Evolutionary conservation across 1,140 invertebrate genomes (phyloP).

Genomic region (Drosophila ogumai): DNA sequence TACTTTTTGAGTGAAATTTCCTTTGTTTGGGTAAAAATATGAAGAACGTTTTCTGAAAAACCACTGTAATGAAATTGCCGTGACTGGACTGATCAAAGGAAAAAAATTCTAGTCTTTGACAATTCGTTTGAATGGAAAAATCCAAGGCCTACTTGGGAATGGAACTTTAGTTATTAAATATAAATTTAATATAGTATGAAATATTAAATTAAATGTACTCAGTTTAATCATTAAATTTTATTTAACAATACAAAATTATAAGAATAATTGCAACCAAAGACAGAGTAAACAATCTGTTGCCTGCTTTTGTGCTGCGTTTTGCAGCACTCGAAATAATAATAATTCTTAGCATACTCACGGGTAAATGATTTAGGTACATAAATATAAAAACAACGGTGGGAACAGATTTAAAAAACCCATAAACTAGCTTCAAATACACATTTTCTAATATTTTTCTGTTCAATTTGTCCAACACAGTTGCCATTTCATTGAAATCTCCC

Average conservation of each 20-base stretch:
- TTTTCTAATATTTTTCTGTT: too few species aligned
- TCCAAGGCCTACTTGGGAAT: not conserved
- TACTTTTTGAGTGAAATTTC: not conserved
- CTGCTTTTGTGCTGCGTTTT: not conserved
- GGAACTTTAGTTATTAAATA: too few species aligned
- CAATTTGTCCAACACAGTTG: too few species aligned
- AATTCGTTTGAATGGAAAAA: not conserved
- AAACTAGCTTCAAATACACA: not conserved
- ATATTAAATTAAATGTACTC: too few species aligned
- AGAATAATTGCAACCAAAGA: too few species aligned
- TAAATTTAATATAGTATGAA: too few species aligned
- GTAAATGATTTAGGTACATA: not conserved
- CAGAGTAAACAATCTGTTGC: not conserved
- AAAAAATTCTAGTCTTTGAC: not conserved
- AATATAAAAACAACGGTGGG: not conserved
- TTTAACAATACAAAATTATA: too few species aligned
- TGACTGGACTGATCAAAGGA: not conserved
- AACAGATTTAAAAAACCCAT: not conserved
- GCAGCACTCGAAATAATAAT: not conserved
- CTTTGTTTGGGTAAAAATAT: not conserved
- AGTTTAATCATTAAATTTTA: too few species aligned
- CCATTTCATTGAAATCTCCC: too few species aligned
- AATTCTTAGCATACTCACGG: not conserved
- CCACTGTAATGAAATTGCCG: not conserved
- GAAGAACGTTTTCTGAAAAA: not conserved